A percentile compares a stretch with the other conserved stretches of the same genome.
These are phyloP conservation scores for Lepidocyrtoides sp. DNA, from an alignment of 2,888 invertebrate genomes.

Conservation along the genomic window DNA sequence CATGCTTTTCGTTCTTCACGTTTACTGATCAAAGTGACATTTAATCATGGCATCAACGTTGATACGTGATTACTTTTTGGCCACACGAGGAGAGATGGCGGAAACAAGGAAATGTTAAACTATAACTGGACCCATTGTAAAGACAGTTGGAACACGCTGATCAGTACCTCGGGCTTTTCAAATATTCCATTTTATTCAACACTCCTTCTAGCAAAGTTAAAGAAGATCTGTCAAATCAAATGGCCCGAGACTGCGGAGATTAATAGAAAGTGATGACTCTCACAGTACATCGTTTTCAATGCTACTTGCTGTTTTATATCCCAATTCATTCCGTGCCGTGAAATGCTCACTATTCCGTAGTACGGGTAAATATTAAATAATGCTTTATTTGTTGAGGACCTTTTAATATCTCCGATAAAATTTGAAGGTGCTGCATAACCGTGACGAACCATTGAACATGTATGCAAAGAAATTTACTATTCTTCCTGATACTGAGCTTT, in stretches of 20 bases:
- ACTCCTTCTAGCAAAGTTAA: background rate
- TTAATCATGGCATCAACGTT: no score
- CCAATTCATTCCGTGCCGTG: no score
- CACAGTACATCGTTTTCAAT: background rate
- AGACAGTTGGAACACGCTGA: background rate
- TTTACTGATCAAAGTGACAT: no score
- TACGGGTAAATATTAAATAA: background rate
- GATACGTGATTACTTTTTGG: no score
- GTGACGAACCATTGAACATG: background rate
- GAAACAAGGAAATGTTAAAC: background rate
- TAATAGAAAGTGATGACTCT: background rate
- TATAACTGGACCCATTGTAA: background rate
- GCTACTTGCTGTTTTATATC: background rate
- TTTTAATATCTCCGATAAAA: background rate
- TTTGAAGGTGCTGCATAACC: background rate
- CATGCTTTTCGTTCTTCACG: no score
- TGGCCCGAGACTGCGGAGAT: background rate
- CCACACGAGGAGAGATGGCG: no score
- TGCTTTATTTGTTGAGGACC: background rate
- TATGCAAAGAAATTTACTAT: no score
- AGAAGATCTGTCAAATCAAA: conserved; percentile 17
- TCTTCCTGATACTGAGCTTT: no score
- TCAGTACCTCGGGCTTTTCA: background rate
- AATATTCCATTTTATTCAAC: background rate
- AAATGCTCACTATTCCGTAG: background rate